Evolutionary conservation across 1,140 invertebrate species (phyloP), one percentile per base, ranked within the genome.

Genomic region (Arion vulgaris): DNA sequence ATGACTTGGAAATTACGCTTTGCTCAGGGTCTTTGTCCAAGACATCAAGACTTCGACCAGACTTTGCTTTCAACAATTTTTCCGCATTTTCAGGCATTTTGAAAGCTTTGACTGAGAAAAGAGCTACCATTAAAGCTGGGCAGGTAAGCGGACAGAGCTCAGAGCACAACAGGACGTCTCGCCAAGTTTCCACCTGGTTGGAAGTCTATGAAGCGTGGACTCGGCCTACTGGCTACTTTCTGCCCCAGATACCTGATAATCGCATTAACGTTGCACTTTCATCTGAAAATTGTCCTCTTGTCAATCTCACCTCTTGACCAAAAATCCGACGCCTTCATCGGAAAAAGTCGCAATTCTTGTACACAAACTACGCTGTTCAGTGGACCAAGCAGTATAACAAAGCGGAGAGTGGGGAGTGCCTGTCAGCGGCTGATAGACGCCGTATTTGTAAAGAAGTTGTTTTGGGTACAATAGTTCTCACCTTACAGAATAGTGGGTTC

Each of bases 61-160:
- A 68, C 62, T 79, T 79, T 62, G 76, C 76, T 79, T 79, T 79
- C 76, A 79, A 41, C 4, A 45, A 36, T 79, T 79, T 79, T 79
- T 79, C 76, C 76, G 76, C 45, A 79, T 79, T 79, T 68, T 39
- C 76, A 79, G 26, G 53, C 76, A 38, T 36, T 28, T 2, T 66
- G 76, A 79, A 79, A 66, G 76, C 1, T 32, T 23, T 41, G 51
- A 2, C 74, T 32, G n/a, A 1, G 7, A 32, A 49, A 57, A 53
- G 51, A 76, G 74, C 74, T 13, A 28, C n/a, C 74, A 49, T 51
- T 76, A 76, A 49, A 26, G 45, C 49, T 49, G 45, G 41, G 74
- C 74, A n/a, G 51, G 41, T 45, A 36, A 32, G 32, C 13, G 19
- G 38, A 74, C n/a, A 19, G 32, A 36, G 45, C 23, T 36, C n/a